phyloP scores from a whole-genome alignment of 2,888 invertebrate genomes.

The Morinoia aosen region DNA sequence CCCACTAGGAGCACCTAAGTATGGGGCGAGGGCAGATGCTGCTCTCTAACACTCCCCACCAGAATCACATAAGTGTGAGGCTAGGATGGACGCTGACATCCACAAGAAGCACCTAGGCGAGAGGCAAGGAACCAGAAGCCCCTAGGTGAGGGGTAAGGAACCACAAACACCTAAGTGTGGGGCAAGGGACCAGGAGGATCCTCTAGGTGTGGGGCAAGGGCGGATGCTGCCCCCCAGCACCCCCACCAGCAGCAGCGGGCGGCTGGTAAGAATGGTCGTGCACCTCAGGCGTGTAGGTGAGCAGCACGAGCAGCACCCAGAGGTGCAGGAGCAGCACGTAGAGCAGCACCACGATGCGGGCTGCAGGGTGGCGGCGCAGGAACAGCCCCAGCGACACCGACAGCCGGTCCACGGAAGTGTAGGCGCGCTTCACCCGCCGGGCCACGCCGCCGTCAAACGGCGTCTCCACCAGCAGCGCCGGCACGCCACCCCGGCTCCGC shows the following conservation, averaged over 20 bases:
- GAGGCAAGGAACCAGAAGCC: no score
- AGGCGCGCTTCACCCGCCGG: constrained; percentile 82
- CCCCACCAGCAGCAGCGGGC: constrained; percentile 52
- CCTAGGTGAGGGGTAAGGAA: no score
- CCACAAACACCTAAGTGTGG: no score
- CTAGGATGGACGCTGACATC: no score
- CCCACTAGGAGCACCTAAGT: no score
- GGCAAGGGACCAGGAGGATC: not conserved
- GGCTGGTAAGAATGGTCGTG: constrained; percentile 64
- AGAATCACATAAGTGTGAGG: no score
- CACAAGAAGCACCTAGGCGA: no score
- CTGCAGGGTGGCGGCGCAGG: constrained; percentile 84
- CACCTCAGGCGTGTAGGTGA: constrained; percentile 77
- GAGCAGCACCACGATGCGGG: constrained; percentile 84
- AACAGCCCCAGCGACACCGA: constrained; percentile 85
- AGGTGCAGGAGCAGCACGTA: constrained; percentile 87
- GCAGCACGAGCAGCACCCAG: constrained; percentile 85
- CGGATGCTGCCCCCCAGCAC: constrained; percentile 36
- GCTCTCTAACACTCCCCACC: no score
- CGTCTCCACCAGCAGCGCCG: constrained; percentile 80
- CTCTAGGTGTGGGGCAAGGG: constrained; percentile 81
- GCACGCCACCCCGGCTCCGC: constrained; percentile 77
- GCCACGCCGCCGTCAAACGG: constrained; percentile 84
- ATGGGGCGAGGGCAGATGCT: no score
- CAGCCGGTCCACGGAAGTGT: constrained; percentile 80